Evolutionary conservation across 2,113 vertebrate genomes (phyloP).

Genomic region (Acanthisitta chloris): DNA sequence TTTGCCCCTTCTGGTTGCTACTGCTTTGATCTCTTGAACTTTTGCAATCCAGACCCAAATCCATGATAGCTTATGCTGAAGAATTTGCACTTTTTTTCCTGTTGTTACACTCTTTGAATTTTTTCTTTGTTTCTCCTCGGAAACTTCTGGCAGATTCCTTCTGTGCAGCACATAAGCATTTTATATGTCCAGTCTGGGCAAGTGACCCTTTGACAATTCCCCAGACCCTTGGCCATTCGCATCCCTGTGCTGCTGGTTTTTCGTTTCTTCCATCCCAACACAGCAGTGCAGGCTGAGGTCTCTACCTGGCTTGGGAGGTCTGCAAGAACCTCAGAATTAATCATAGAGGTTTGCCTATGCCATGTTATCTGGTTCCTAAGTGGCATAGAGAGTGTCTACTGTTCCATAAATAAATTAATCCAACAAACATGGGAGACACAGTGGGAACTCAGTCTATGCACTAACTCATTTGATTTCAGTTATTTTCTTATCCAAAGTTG

Average conservation of each 20-base stretch:
- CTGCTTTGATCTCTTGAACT: conserved; percentile 49
- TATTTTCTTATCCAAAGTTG: neutral
- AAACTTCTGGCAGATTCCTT: neutral
- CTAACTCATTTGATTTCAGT: neutral
- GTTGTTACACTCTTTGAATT: neutral
- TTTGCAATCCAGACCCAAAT: conserved; percentile 5
- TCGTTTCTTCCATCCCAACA: neutral
- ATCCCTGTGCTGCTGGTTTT: neutral
- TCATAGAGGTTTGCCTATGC: neutral
- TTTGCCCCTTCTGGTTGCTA: conserved; percentile 28
- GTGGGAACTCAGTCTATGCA: neutral
- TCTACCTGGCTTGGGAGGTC: neutral
- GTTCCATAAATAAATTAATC: neutral
- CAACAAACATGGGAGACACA: neutral
- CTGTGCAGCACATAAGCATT: neutral
- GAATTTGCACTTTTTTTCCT: neutral
- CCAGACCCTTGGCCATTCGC: neutral
- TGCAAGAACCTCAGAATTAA: neutral
- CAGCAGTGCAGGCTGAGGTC: neutral
- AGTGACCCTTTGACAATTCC: neutral
- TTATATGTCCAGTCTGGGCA: neutral
- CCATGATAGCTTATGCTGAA: neutral
- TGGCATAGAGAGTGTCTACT: neutral
- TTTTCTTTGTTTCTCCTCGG: neutral
- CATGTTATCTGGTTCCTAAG: neutral